These are phyloP conservation scores for Lycaena phlaeas DNA, from an alignment of 2,888 invertebrate species.

Conservation along the genomic window DNA sequence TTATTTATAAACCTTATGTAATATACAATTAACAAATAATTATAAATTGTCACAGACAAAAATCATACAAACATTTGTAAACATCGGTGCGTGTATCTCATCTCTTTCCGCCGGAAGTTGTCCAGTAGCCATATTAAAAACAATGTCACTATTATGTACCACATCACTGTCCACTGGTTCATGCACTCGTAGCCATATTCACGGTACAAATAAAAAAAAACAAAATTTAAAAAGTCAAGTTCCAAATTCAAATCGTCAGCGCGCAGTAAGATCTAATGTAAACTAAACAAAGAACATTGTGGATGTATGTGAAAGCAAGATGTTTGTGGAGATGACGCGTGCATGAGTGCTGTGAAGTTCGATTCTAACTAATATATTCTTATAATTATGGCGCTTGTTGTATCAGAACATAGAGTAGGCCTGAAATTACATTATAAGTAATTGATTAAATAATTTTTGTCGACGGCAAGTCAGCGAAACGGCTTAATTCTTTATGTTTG, in stretches of 20 bases:
- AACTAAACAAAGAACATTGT: constrained; percentile 25
- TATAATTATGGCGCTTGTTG: constrained; percentile 18
- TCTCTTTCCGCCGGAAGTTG: constrained; percentile 52
- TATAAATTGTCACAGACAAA: constrained; percentile 14
- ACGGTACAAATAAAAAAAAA: constrained; percentile 21
- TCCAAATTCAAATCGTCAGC: not conserved
- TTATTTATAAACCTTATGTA: no score
- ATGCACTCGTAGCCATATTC: constrained; percentile 22
- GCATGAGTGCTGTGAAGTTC: constrained; percentile 28
- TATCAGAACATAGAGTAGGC: constrained; percentile 2
- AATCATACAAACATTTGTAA: constrained; percentile 53
- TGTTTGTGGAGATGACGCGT: constrained; percentile 30
- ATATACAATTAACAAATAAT: not conserved
- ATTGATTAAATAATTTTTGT: no score
- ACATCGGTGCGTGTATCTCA: constrained; percentile 46
- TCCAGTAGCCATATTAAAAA: constrained; percentile 61
- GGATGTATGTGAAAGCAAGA: constrained; percentile 38
- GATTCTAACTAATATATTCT: constrained; percentile 28
- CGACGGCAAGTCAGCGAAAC: no score
- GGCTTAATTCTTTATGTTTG: no score
- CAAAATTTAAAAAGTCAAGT: constrained; percentile 17
- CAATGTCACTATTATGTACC: constrained; percentile 53
- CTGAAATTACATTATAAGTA: not conserved
- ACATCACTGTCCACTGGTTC: constrained; percentile 35
- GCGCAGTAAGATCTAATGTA: constrained; percentile 13